Evolutionary conservation across 2,888 invertebrate genomes (phyloP), one percentile per base, ranked within the genome.

Genomic region (Bhutanitis thaidina): DNA sequence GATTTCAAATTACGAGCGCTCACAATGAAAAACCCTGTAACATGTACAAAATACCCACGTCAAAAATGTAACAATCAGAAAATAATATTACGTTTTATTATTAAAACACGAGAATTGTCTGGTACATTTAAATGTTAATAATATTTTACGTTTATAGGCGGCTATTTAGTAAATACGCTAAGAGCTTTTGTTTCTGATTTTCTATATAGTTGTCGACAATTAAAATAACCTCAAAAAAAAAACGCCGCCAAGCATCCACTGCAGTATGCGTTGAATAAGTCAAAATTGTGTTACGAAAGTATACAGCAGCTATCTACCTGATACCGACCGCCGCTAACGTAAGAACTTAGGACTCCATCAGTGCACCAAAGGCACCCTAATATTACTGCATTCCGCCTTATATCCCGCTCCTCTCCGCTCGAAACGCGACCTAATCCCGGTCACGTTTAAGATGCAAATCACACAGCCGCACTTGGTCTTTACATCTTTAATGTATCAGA

Each of bases 281-380:
- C 50, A 35, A 45, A 45, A 35, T 38, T 35, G 32, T 40, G 16
- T 40, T 45, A 35, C 29, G 43, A 34, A 43, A 27, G 30, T 43
- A 52, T 47, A 25, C 13, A 13, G n/a, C 38, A 13, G 15, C 39
- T 59, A 58, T 57, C 65, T 63, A 65, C 66, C 70, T 65, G 69
- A 61, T 59, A 47, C 60, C 46, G 30, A 30, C n/a, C 34, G 37
- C 9, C 15, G 12, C 39, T 25, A 53, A 59, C 62, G 58, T 57
- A 66, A 66, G 67, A 66, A 67, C 64, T 63, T 47, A 59, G 54
- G 58, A 52, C 48, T 57, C 59, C 70, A 63, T 69, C 70, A 68
- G 67, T 65, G 67, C 55, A 64, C 65, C 61, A 54, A 53, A 46
- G 43, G 38, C 32, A 52, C 25, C 36, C 34, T 41, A 37, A 32